phyloP scores from a whole-genome alignment of 2,113 vertebrate genomes.

The Laterallus jamaicensis region DNA sequence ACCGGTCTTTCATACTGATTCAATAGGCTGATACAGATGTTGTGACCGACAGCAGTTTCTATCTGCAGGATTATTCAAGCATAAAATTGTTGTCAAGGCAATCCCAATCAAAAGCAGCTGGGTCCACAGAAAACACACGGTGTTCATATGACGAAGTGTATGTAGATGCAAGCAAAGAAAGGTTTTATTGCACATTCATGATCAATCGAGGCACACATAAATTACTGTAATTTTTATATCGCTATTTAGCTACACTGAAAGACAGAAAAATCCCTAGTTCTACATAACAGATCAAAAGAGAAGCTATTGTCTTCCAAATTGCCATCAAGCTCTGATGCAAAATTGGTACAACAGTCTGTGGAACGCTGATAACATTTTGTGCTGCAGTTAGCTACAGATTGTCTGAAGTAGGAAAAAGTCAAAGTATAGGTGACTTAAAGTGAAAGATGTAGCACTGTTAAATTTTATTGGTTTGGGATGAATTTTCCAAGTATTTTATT shows the following conservation, averaged over 20 bases:
- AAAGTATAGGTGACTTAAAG: constrained; percentile 13
- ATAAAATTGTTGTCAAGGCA: constrained; percentile 49
- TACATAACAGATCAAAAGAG: constrained; percentile 46
- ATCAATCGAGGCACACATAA: constrained; percentile 20
- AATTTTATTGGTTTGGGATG: background rate
- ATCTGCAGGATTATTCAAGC: constrained; percentile 14
- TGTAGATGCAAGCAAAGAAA: background rate
- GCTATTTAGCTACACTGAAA: constrained; percentile 1
- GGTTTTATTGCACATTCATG: constrained; percentile 33
- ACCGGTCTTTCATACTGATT: background rate
- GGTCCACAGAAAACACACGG: constrained; percentile 19
- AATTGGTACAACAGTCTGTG: constrained; percentile 58
- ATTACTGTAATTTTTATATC: constrained; percentile 40
- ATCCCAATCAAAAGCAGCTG: constrained; percentile 37
- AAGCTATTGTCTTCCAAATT: constrained; percentile 65
- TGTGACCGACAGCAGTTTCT: constrained; percentile 33
- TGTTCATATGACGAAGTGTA: background rate
- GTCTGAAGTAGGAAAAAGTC: background rate
- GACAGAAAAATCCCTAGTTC: constrained; percentile 47
- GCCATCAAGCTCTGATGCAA: constrained; percentile 11
- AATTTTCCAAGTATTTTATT: background rate
- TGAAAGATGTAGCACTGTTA: background rate
- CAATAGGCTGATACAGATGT: constrained; percentile 1
- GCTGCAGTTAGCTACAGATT: constrained; percentile 19
- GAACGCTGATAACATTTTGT: constrained; percentile 62